These are phyloP conservation scores for Formica aserva DNA, from an alignment of 2,888 invertebrate genomes.

Conservation along the genomic window DNA sequence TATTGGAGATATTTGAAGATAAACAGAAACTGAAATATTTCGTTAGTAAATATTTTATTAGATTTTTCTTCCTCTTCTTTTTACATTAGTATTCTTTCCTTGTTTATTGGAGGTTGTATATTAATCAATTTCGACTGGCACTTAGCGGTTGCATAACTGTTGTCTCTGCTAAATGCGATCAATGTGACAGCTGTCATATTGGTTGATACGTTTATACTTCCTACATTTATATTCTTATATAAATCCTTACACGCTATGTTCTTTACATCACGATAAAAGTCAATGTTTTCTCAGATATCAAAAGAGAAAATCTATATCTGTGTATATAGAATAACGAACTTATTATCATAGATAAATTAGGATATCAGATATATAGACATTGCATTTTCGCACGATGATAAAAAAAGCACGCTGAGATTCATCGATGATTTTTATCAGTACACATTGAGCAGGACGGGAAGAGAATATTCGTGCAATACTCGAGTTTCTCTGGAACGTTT, in stretches of 20 bases:
- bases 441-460: constrained; percentile 8
- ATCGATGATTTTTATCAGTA: background rate
- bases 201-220: constrained; percentile 1
- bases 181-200: background rate
- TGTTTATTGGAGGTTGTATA: background rate
- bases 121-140: background rate
- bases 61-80: background rate
- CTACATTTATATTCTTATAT: constrained; percentile 31
- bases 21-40: constrained; percentile 26
- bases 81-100: background rate
- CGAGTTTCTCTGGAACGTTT: constrained; percentile 44
- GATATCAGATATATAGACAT: background rate
- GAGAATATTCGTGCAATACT: constrained; percentile 51
- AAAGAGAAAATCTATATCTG: background rate
- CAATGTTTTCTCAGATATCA: background rate
- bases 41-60: constrained; percentile 33
- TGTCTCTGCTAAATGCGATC: constrained; percentile 13
- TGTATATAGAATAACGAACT: background rate
- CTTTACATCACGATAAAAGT: background rate
- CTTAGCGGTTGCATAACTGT: constrained; percentile 4
- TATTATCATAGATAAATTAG: background rate
- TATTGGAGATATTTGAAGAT: background rate
- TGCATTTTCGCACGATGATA: background rate
- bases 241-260: background rate
- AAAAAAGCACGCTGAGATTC: background rate